Evolutionary conservation across 2,888 invertebrate genomes (phyloP).

Genomic region (Nomada ferruginata): DNA sequence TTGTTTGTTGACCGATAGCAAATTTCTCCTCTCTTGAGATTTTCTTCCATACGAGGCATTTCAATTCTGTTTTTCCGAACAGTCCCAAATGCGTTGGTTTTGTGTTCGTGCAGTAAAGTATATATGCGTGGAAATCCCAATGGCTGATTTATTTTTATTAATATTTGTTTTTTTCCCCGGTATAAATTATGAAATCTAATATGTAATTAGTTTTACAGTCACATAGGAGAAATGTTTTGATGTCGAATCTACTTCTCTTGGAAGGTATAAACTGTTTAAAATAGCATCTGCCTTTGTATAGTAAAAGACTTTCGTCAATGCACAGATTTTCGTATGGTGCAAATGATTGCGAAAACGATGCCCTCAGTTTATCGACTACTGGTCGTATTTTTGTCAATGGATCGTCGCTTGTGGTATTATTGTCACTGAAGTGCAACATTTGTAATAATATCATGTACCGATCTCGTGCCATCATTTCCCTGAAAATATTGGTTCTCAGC

Average conservation of each 20-base stretch:
- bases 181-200: conserved; percentile 43
- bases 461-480: too few species aligned
- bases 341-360: too few species aligned
- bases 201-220: conserved; percentile 31
- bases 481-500: too few species aligned
- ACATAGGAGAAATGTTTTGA: not conserved
- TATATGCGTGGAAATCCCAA: not conserved
- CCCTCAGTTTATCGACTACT: too few species aligned
- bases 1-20: conserved; percentile 20
- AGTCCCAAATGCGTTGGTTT: conserved; percentile 41
- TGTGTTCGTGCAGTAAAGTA: conserved; percentile 21
- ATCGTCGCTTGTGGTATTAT: too few species aligned
- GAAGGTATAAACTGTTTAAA: not conserved
- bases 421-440: too few species aligned
- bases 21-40: conserved; percentile 28
- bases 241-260: not conserved
- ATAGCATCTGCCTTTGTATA: conserved; percentile 33
- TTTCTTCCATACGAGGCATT: conserved; percentile 38
- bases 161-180: conserved; percentile 27
- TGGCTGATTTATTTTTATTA: conserved; percentile 17
- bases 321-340: too few species aligned
- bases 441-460: too few species aligned
- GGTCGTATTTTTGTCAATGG: too few species aligned
- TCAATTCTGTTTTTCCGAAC: conserved; percentile 31
- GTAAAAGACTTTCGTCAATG: conserved; percentile 3